Base-by-base conservation (phyloP, 2,888 invertebrate species). In the Rapana venosa region DNA sequence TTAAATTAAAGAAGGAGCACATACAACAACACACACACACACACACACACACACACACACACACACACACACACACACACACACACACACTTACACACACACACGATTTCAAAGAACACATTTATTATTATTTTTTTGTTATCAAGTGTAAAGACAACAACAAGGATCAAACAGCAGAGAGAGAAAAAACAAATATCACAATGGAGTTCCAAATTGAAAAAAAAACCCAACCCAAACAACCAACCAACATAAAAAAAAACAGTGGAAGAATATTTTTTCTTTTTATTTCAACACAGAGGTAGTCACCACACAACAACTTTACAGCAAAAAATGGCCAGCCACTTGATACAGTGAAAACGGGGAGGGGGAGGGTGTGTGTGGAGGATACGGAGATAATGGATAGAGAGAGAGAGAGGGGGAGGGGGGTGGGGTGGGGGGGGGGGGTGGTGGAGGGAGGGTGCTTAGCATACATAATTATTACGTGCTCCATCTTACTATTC, bases 31-130 rank as follows among this genome's bases (percentile, higher is more conserved):
- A n/a, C n/a, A 20, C 61, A 5, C 61, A 1, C 61, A 61, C 30
- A 8, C n/a, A 8, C 79, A 8, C 79, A 8, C 79, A 79, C 79
- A 79, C 79, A 79, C 79, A 79, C 79, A 5, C 79, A 79, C 79
- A 5, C 79, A 79, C 79, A 32, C 79, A 79, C 79, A 32, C 79
- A 79, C 79, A 32, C 79, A 79, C 79, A 32, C 79, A 79, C 79
- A 32, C 79, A 32, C 79, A 32, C 79, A 32, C 79, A 79, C 79
- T n/a, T n/a, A 79, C 79, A 8, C 79, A 79, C 79, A 11, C 66
- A 66, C 66, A 66, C 66, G 17, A 66, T 20, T 66, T 35, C 30
- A 81, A 20, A 81, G 32, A 81, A 32, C 66, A 32, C 66, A 47
- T 66, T 66, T 47, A 17, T 66, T 61, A 61, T 61, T 66, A 66